Evolutionary conservation across 2,113 vertebrate genomes (phyloP).

Genomic region (Neotoma lepida): DNA sequence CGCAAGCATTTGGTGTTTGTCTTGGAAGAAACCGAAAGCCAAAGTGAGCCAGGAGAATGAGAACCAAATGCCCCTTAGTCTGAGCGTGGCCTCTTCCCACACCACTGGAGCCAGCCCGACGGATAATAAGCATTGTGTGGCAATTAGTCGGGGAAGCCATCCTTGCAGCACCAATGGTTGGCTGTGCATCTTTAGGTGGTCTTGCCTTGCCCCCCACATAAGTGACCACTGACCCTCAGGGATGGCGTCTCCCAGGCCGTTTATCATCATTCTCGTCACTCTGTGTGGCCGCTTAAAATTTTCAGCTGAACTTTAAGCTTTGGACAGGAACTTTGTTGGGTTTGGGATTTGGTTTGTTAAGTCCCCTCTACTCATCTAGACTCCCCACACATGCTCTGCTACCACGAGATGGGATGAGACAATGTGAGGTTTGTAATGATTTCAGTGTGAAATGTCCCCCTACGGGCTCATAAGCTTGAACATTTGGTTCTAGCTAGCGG

Average conservation of each 20-base stretch:
- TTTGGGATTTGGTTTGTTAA: not conserved
- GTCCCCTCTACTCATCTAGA: not conserved
- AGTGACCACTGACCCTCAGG: too few species aligned
- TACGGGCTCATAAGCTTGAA: not conserved
- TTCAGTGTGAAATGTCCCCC: not conserved
- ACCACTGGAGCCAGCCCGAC: too few species aligned
- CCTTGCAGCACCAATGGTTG: not conserved
- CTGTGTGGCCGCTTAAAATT: not conserved
- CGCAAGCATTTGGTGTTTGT: constrained; percentile 70
- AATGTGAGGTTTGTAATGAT: not conserved
- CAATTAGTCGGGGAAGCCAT: not conserved
- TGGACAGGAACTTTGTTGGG: not conserved
- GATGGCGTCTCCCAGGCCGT: not conserved
- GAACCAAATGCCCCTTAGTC: not conserved
- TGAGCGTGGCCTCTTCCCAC: not conserved
- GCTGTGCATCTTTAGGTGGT: not conserved
- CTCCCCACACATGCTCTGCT: not conserved
- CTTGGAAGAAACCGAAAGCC: constrained; percentile 63
- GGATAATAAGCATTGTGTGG: accelerated
- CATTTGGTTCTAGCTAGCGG: not conserved
- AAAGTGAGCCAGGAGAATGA: constrained; percentile 13
- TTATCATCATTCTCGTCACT: not conserved
- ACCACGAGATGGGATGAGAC: not conserved
- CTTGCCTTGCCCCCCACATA: not conserved
- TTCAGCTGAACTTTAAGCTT: constrained; percentile 4